Conservation (phyloP, 2,113 vertebrate genomes). For the Nycticorax nycticorax region DNA sequence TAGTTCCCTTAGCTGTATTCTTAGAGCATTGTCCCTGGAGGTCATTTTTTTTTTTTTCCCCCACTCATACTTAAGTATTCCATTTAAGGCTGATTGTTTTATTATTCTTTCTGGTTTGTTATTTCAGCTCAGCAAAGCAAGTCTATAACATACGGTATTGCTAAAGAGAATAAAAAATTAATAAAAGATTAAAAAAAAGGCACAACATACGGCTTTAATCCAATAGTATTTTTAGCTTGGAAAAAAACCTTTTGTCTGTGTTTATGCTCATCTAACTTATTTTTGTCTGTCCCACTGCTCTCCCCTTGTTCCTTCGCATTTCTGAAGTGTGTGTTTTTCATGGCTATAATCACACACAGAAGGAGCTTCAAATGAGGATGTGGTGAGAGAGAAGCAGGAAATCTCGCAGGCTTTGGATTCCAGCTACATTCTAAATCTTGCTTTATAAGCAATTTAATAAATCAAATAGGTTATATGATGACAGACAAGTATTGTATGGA, state of each 20-base stretch:
- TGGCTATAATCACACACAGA: constrained; percentile 2
- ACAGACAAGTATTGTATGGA: background rate
- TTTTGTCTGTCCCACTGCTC: background rate
- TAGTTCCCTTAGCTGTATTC: background rate
- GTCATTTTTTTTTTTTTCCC: background rate
- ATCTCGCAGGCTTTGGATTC: constrained; percentile 4
- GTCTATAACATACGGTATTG: background rate
- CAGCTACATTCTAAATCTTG: background rate
- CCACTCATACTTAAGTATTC: background rate
- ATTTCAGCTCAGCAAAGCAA: background rate
- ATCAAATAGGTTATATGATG: background rate
- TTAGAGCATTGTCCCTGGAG: background rate
- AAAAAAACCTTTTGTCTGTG: background rate
- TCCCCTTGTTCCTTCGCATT: background rate
- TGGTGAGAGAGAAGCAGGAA: constrained; percentile 35
- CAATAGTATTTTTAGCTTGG: background rate
- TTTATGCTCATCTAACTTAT: constrained; percentile 8
- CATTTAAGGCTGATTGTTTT: background rate
- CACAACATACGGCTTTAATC: background rate
- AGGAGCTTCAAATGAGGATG: constrained; percentile 38
- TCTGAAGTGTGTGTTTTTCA: constrained; percentile 10
- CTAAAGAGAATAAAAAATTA: background rate
- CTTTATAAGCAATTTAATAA: constrained; percentile 24
- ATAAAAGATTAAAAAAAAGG: background rate
- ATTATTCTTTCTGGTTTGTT: background rate